A percentile compares a stretch with the other conserved stretches of the same genome.
phyloP scores from a whole-genome alignment of 35 echinoderm and acorn worm genomes.

The Diadema setosum region DNA sequence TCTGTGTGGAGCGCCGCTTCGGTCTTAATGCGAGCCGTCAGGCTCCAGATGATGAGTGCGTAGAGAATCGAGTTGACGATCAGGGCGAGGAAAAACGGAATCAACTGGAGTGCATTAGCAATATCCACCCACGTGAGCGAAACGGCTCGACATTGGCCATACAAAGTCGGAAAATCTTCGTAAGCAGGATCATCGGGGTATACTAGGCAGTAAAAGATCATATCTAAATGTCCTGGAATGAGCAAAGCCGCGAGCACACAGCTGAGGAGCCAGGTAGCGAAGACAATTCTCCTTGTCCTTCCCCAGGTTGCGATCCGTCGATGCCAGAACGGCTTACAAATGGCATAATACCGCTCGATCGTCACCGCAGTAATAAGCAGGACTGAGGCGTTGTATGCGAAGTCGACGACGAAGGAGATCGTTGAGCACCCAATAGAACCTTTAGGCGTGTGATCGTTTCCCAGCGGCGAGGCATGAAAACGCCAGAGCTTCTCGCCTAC shows the following conservation, averaged over 20 bases:
- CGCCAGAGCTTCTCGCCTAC: conserved; percentile 59
- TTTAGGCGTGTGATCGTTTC: conserved; percentile 11
- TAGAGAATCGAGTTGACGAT: conserved; percentile 42
- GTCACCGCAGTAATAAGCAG: conserved; percentile 56
- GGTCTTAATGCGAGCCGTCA: neutral
- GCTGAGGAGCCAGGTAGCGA: conserved; percentile 31
- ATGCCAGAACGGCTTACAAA: conserved; percentile 58
- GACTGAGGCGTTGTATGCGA: conserved; percentile 48
- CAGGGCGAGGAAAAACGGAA: conserved; percentile 68
- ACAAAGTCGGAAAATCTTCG: neutral
- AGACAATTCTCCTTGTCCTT: conserved; percentile 12
- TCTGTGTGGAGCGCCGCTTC: neutral
- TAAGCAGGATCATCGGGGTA: conserved; percentile 7
- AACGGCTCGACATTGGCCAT: conserved; percentile 21
- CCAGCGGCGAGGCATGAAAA: conserved; percentile 32
- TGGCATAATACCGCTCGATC: conserved; percentile 62
- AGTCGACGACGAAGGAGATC: neutral
- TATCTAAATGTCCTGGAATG: conserved; percentile 37
- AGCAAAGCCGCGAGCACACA: conserved; percentile 17
- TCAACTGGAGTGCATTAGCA: conserved; percentile 22
- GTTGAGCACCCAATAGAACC: conserved; percentile 36
- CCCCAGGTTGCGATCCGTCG: conserved; percentile 7
- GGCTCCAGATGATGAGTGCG: conserved; percentile 34
- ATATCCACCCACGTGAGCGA: neutral
- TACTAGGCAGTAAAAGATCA: neutral